These are phyloP conservation scores for Spondyliosoma cantharus DNA, from an alignment of 2,797 vertebrate genomes.

Conservation along the genomic window DNA sequence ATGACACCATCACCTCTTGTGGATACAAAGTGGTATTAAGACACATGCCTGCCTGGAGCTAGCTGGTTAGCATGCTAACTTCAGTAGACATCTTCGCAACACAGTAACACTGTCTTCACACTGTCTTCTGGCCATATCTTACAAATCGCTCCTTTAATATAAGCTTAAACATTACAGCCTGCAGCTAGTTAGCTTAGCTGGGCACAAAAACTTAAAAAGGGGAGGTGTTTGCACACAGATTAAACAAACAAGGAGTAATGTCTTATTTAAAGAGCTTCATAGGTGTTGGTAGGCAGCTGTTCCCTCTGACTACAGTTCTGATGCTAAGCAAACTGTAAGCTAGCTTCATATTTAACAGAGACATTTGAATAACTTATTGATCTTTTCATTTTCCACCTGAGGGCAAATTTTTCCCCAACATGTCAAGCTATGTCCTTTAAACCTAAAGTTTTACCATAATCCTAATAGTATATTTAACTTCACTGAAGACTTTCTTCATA, in stretches of 20 bases:
- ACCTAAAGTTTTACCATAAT: constrained; percentile 7
- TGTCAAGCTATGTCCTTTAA: constrained; percentile 7
- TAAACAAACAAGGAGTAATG: background rate
- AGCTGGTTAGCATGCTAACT: too few species aligned
- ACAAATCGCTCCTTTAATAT: background rate
- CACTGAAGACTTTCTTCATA: constrained; percentile 23
- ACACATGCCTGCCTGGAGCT: too few species aligned
- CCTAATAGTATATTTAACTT: constrained; percentile 16
- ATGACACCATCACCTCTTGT: too few species aligned
- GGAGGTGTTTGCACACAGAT: background rate
- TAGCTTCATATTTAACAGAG: constrained; percentile 21
- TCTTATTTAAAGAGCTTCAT: constrained; percentile 21
- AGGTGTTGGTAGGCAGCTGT: background rate
- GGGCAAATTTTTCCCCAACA: constrained; percentile 14
- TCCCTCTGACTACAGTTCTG: background rate
- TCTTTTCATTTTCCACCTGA: background rate
- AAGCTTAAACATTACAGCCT: background rate
- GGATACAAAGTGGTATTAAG: too few species aligned
- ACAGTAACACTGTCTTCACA: too few species aligned
- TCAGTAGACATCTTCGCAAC: too few species aligned
- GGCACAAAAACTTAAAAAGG: background rate
- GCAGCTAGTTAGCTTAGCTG: constrained; percentile 6
- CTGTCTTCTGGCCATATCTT: too few species aligned
- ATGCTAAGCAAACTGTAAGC: background rate
- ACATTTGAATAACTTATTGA: background rate